phyloP scores from a whole-genome alignment of 2,888 invertebrate genomes.

The Ophioninae sp. region DNA sequence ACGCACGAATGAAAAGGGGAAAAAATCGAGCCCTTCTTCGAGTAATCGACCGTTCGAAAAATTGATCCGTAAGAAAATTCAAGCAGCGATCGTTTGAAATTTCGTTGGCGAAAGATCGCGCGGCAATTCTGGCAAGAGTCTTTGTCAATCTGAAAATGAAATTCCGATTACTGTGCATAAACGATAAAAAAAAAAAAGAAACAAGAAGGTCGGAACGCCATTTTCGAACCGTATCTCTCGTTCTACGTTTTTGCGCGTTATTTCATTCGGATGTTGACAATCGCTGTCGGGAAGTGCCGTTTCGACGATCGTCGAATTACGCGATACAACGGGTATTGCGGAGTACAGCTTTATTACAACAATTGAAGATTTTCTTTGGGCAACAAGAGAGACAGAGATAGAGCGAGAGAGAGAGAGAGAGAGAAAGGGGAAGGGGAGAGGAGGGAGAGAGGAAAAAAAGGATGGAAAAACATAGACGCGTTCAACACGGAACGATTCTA shows the following conservation, averaged over 20 bases:
- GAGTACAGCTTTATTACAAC: not conserved
- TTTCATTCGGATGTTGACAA: slow-evolving; percentile 11
- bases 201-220: not conserved
- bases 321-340: not conserved
- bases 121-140: not conserved
- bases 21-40: not conserved
- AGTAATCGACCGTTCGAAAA: not conserved
- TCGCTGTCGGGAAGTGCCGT: slow-evolving; percentile 7
- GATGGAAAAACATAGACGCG: slow-evolving; percentile 13
- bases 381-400: slow-evolving; percentile 9
- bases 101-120: not conserved
- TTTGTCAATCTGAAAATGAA: not conserved
- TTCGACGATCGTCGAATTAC: slow-evolving; percentile 22
- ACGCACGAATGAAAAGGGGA: slow-evolving; percentile 15
- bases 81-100: not conserved
- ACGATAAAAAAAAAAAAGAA: not conserved
- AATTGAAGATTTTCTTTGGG: slow-evolving; percentile 1
- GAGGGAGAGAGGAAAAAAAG: too few relatives aligned
- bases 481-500: slow-evolving; percentile 42
- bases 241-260: not conserved
- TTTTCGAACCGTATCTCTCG: not conserved
- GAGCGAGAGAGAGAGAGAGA: not conserved
- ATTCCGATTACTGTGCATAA: not conserved
- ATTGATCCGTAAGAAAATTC: not conserved
- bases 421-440: not conserved